Conservation (phyloP, 2,113 vertebrate genomes). For the Myiozetetes cayanensis region DNA sequence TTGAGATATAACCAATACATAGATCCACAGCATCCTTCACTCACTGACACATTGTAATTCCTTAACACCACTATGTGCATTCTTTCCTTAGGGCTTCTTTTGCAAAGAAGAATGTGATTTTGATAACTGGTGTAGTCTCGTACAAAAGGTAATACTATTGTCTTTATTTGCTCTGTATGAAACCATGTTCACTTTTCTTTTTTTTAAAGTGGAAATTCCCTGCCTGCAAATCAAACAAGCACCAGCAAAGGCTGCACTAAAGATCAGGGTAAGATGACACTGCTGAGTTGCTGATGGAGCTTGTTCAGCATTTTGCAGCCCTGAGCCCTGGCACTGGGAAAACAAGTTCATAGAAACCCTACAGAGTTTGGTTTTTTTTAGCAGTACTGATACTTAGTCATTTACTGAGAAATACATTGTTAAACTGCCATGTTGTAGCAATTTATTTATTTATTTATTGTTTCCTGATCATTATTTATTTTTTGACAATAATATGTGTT, state of each 20-base stretch:
- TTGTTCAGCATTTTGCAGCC: not conserved
- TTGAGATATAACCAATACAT: not conserved
- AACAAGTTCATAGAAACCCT: not conserved
- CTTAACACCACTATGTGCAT: not conserved
- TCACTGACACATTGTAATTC: fast-evolving
- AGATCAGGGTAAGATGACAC: not conserved
- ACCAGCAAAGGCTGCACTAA: not conserved
- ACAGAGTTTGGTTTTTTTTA: not conserved
- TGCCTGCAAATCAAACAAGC: not conserved
- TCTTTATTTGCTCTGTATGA: not conserved
- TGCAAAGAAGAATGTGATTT: slow-evolving; percentile 89
- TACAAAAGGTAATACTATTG: slow-evolving; percentile 79
- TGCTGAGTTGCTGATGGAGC: not conserved
- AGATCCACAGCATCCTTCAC: not conserved
- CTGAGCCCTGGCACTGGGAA: not conserved
- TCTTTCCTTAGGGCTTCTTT: slow-evolving; percentile 81
- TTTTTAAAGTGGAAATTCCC: not conserved
- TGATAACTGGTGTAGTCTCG: slow-evolving; percentile 84
- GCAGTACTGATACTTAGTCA: not conserved
- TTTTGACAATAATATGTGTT: not conserved
- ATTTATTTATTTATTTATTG: not conserved
- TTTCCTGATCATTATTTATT: not conserved
- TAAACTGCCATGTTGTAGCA: not conserved
- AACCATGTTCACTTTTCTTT: not conserved
- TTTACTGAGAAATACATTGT: not conserved